Evolutionary conservation across 2,113 vertebrate genomes (phyloP).

Genomic region (Dascyllus trimaculatus): DNA sequence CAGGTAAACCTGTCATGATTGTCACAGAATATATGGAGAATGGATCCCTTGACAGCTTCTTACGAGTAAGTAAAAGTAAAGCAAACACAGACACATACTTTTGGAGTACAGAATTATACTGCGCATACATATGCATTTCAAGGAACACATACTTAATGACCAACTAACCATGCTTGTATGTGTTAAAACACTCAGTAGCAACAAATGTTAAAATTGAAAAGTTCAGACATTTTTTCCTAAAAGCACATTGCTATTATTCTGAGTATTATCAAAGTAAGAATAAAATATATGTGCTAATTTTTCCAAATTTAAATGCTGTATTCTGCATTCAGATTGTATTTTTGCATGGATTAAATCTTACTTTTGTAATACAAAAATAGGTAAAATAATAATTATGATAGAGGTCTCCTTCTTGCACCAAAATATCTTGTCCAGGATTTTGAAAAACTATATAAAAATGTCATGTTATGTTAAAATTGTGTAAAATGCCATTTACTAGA

Average conservation of each 20-base stretch:
- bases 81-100: not conserved
- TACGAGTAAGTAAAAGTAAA: constrained; percentile 77
- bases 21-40: constrained; percentile 85
- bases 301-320: too few relatives aligned
- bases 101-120: not conserved
- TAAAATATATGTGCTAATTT: not conserved
- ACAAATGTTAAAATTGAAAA: not conserved
- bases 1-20: constrained; percentile 84
- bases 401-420: too few relatives aligned
- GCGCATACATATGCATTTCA: not conserved
- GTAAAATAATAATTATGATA: too few relatives aligned
- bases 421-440: too few relatives aligned
- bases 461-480: too few relatives aligned
- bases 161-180: not conserved
- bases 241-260: too few relatives aligned
- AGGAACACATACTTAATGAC: not conserved
- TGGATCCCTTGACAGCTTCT: constrained; percentile 81
- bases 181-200: not conserved
- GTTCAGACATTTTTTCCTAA: too few relatives aligned
- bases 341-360: too few relatives aligned
- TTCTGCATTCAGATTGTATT: not conserved
- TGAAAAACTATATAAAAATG: too few relatives aligned
- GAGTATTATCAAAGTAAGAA: not conserved
- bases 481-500: not conserved
- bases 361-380: too few relatives aligned